These are phyloP conservation scores for Mylabris phalerata DNA, from an alignment of 1,140 invertebrate species.

Conservation along the genomic window DNA sequence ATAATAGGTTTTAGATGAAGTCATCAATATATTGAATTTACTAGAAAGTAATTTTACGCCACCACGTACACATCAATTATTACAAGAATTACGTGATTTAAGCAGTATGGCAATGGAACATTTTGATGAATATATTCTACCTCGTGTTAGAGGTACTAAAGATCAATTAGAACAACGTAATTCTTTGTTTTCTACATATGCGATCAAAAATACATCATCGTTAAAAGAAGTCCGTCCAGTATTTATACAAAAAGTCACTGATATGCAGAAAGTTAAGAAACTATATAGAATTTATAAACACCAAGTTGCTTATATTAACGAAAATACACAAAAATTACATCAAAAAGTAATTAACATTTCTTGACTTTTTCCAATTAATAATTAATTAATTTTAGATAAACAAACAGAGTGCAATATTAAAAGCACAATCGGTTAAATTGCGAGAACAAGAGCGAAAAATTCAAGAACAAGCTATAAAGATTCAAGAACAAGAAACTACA, in stretches of 20 bases:
- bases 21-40: slow-evolving; percentile 63
- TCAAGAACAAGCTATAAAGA: slow-evolving; percentile 45
- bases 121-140: slow-evolving; percentile 86
- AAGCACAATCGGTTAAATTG: slow-evolving; percentile 35
- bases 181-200: neutral
- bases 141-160: slow-evolving; percentile 42
- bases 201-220: slow-evolving; percentile 1
- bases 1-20: slow-evolving; percentile 79
- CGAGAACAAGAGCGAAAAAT: slow-evolving; percentile 45
- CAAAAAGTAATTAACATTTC: slow-evolving; percentile 19
- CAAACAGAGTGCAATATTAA: slow-evolving; percentile 24
- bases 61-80: slow-evolving; percentile 73
- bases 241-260: slow-evolving; percentile 24
- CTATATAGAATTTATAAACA: slow-evolving; percentile 29
- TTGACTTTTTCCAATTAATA: neutral
- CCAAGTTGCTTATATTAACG: slow-evolving; percentile 29
- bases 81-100: slow-evolving; percentile 84
- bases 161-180: slow-evolving; percentile 24
- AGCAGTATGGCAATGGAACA: slow-evolving; percentile 96
- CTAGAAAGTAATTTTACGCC: slow-evolving; percentile 60
- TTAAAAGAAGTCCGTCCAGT: slow-evolving; percentile 23
- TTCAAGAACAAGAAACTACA: slow-evolving; percentile 46
- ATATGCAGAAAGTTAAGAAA: slow-evolving; percentile 33
- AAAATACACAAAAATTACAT: slow-evolving; percentile 28
- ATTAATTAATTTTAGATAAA: slow-evolving; percentile 18